phyloP scores from a whole-genome alignment of 2,113 vertebrate genomes.

The Edolisoma coerulescens region DNA sequence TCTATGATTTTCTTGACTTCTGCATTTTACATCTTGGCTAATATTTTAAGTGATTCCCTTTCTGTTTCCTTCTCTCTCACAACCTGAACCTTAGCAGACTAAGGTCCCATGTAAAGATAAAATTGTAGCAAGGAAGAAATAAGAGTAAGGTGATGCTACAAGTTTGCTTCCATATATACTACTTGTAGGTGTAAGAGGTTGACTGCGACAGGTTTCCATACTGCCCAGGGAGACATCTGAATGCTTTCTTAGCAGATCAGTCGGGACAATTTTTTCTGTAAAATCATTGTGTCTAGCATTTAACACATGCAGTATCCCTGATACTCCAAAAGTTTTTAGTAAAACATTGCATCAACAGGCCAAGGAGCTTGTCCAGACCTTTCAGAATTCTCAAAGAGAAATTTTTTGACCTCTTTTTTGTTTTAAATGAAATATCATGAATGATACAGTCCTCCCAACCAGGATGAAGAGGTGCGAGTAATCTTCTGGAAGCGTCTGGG shows the following conservation, averaged over 20 bases:
- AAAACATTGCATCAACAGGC: neutral
- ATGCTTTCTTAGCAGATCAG: neutral
- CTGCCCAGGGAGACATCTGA: neutral
- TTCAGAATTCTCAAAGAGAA: neutral
- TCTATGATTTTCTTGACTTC: neutral
- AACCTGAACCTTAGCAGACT: neutral
- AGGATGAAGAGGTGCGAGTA: neutral
- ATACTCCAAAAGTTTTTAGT: neutral
- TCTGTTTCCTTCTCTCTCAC: neutral
- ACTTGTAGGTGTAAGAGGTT: neutral
- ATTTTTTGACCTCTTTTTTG: neutral
- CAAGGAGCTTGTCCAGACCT: neutral
- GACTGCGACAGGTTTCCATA: neutral
- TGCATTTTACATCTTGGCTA: neutral
- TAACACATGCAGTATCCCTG: neutral
- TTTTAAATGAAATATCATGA: neutral
- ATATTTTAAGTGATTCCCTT: neutral
- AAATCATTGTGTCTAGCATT: neutral
- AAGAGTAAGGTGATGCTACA: neutral
- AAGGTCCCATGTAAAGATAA: neutral
- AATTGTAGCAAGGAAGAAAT: neutral
- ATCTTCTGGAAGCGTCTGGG: neutral
- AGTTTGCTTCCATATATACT: accelerated
- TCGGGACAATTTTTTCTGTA: neutral
- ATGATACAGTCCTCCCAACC: neutral